phyloP scores from a whole-genome alignment of 2,888 invertebrate species.

The Chymomyza fuscimana region DNA sequence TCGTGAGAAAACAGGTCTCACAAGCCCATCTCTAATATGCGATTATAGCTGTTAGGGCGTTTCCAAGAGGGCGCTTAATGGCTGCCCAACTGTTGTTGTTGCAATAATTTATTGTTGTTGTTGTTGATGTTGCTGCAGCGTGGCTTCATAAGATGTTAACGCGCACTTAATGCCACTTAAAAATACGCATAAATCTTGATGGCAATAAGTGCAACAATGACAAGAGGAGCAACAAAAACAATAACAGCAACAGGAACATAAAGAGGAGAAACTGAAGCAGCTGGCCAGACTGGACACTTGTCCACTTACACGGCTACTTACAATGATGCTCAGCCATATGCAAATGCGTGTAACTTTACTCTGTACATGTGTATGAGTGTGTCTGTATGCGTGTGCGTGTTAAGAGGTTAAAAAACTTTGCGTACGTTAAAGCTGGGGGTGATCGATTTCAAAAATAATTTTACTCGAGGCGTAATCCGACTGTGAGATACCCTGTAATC shows the following conservation, averaged over 20 bases:
- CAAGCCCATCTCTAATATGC: background rate
- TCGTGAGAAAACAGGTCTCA: background rate
- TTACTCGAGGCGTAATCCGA: too few species aligned
- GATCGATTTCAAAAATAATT: too few species aligned
- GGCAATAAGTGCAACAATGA: conserved; percentile 13
- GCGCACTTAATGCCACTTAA: conserved; percentile 75
- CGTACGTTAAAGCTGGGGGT: too few species aligned
- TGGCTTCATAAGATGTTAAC: conserved; percentile 72
- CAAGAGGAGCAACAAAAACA: conserved; percentile 6
- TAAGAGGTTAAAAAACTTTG: too few species aligned
- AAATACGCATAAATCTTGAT: conserved; percentile 68
- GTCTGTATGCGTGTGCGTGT: background rate
- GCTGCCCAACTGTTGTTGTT: conserved; percentile 8
- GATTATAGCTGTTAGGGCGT: background rate
- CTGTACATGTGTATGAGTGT: background rate
- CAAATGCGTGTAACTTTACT: conserved; percentile 37
- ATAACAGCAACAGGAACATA: background rate
- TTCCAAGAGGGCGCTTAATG: background rate
- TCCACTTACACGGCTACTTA: conserved; percentile 72
- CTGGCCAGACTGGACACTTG: conserved; percentile 31
- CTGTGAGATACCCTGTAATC: too few species aligned
- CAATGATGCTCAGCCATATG: conserved; percentile 68
- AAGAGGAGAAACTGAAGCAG: conserved; percentile 39
- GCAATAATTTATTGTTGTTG: conserved; percentile 37
- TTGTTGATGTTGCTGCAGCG: background rate